phyloP scores from a whole-genome alignment of 2,113 vertebrate genomes.

The Hypomesus transpacificus region DNA sequence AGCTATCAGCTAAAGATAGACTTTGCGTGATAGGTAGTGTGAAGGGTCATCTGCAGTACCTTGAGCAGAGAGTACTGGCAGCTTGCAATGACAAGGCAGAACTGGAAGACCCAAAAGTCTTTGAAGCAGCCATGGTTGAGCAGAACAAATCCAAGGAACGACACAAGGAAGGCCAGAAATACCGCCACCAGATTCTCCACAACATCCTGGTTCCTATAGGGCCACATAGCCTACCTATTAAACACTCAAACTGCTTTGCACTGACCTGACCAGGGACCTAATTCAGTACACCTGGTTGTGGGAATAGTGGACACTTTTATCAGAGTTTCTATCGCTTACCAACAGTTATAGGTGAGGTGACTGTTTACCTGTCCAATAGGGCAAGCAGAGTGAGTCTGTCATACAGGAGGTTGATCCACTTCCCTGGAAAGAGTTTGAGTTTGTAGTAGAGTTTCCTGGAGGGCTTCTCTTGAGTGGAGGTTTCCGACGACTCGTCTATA shows the following conservation, averaged over 20 bases:
- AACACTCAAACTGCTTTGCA: too few relatives aligned
- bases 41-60: constrained; percentile 62
- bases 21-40: too few relatives aligned
- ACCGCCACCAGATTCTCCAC: constrained; percentile 84
- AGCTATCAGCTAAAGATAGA: too few relatives aligned
- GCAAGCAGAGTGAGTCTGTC: constrained; percentile 88
- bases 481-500: constrained; percentile 82
- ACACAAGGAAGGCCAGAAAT: constrained; percentile 87
- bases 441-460: constrained; percentile 88
- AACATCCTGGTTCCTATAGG: constrained; percentile 78
- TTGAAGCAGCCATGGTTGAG: constrained; percentile 91
- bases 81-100: constrained; percentile 94
- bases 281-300: too few relatives aligned
- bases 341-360: too few relatives aligned
- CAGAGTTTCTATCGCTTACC: background rate
- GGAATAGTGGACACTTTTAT: background rate
- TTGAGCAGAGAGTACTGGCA: constrained; percentile 97
- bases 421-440: constrained; percentile 89
- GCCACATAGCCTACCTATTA: background rate
- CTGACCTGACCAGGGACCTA: too few relatives aligned
- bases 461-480: constrained; percentile 82
- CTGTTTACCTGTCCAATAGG: constrained; percentile 84
- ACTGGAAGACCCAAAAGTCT: constrained; percentile 91
- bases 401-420: constrained; percentile 92
- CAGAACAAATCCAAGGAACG: constrained; percentile 90